Evolutionary conservation across 2,888 invertebrate species (phyloP), one percentile per base, ranked within the genome.

Genomic region (Tethea ocularis): DNA sequence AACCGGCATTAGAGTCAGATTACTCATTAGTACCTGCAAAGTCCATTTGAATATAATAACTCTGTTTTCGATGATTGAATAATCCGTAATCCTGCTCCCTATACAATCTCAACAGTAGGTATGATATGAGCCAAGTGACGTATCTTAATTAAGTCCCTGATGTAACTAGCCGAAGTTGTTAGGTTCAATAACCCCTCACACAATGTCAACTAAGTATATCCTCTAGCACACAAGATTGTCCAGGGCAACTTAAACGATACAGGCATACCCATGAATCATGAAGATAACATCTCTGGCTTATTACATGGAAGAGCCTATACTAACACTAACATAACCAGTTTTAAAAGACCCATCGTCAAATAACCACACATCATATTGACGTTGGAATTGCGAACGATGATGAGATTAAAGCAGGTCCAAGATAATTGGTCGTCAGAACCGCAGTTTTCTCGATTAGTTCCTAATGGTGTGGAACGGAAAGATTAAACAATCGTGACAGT

Each of bases 401-500:
- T 68, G 66, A 80, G 81, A 81, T 81, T 80, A 77, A 68, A 72
- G 75, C 69, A 20, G 78, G 65, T 75, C 84, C 65, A 13, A 41
- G 61, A 72, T 61, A 36, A 69, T 66, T 83, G 81, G 84, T 66
- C 64, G 69, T 63, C 61, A 62, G 57, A 64, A 66, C 72, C 77
- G 71, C 80, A 80, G 83, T 78, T 78, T 84, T 83, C 78, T 72
- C 86, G 80, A 84, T 84, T 85, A 81, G 76, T 71, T 81, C 77
- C 84, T 81, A 85, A 86, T 85, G 85, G 83, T 57, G 77, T 71
- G 85, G 83, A 85, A 85, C 59, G 68, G 79, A 69, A 71, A 85
- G 85, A 85, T 85, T 86, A 86, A 82, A 82, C 26, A 71, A 80
- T 75, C 69, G 65, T 74, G 81, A 73, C 72, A 68, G 61, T 64